A percentile compares a stretch with the other conserved stretches of the same genome.
These are phyloP conservation scores for Drosophila obscura DNA, from an alignment of 1,140 invertebrate genomes.

Conservation along the genomic window DNA sequence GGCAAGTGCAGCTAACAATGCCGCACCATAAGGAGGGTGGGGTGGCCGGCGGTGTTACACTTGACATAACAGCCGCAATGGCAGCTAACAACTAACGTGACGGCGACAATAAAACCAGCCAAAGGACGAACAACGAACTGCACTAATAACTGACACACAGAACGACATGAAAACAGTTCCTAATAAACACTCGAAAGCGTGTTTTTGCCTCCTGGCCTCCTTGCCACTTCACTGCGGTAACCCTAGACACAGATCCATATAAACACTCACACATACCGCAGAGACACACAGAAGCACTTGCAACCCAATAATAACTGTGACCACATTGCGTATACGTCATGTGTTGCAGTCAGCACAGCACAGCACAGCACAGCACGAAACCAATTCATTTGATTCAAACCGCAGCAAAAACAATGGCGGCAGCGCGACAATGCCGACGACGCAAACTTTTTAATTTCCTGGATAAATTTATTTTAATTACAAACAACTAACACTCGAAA, in stretches of 20 bases:
- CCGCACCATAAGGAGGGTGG: not conserved
- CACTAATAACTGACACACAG: slow-evolving; percentile 73
- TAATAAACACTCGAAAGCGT: slow-evolving; percentile 48
- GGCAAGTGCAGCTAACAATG: slow-evolving; percentile 58
- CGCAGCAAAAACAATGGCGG: slow-evolving; percentile 10
- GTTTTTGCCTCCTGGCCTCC: not conserved
- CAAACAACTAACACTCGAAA: slow-evolving; percentile 33
- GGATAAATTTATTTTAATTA: slow-evolving; percentile 71
- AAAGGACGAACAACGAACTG: slow-evolving; percentile 44
- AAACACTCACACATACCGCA: not conserved
- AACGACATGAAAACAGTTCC: slow-evolving; percentile 30
- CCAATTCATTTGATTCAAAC: slow-evolving; percentile 30
- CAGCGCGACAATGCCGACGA: slow-evolving; percentile 5
- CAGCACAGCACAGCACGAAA: not conserved
- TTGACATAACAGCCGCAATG: slow-evolving; percentile 73
- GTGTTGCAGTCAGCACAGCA: slow-evolving; percentile 48
- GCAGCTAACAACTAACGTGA: slow-evolving; percentile 27
- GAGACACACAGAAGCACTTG: not conserved
- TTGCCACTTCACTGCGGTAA: not conserved
- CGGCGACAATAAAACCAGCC: slow-evolving; percentile 47
- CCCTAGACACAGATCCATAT: not conserved
- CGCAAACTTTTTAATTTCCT: slow-evolving; percentile 63
- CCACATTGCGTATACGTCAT: slow-evolving; percentile 77
- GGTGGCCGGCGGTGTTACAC: slow-evolving; percentile 33
- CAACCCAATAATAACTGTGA: slow-evolving; percentile 67